Evolutionary conservation across 2,888 invertebrate species (phyloP).

Genomic region (Argyra leucocephala): DNA sequence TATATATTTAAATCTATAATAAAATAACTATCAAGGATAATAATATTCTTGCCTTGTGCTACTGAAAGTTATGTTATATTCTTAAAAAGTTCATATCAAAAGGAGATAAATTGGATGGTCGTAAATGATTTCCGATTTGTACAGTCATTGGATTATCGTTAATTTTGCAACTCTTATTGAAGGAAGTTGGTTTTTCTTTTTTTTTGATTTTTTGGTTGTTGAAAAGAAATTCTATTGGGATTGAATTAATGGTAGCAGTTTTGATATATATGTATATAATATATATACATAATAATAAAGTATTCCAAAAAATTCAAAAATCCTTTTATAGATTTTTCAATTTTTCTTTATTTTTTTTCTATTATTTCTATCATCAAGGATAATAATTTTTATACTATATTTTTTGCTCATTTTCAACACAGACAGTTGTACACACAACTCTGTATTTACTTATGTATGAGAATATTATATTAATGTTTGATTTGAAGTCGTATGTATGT

Average conservation of each 20-base stretch:
- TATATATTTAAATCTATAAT: too few relatives aligned
- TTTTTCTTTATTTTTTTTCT: neutral
- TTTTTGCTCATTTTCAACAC: too few relatives aligned
- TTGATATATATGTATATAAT: too few relatives aligned
- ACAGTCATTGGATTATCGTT: conserved; percentile 25
- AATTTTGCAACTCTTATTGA: conserved; percentile 19
- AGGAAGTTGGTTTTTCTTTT: neutral
- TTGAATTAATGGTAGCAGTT: neutral
- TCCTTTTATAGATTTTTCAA: neutral
- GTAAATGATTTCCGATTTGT: conserved; percentile 25
- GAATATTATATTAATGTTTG: too few relatives aligned
- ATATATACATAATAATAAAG: too few relatives aligned
- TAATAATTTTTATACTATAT: too few relatives aligned
- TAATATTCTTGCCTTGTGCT: neutral
- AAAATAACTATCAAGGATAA: neutral
- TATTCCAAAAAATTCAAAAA: neutral
- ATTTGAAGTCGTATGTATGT: too few relatives aligned
- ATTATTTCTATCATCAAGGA: too few relatives aligned
- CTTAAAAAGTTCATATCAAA: neutral
- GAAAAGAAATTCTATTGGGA: conserved; percentile 3
- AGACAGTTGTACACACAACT: too few relatives aligned
- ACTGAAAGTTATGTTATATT: conserved; percentile 9
- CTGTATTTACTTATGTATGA: too few relatives aligned
- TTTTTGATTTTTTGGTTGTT: neutral
- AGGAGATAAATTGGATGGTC: conserved; percentile 21